These are phyloP conservation scores for Agrypnia vestita DNA, from an alignment of 1,140 invertebrate species.

Conservation along the genomic window DNA sequence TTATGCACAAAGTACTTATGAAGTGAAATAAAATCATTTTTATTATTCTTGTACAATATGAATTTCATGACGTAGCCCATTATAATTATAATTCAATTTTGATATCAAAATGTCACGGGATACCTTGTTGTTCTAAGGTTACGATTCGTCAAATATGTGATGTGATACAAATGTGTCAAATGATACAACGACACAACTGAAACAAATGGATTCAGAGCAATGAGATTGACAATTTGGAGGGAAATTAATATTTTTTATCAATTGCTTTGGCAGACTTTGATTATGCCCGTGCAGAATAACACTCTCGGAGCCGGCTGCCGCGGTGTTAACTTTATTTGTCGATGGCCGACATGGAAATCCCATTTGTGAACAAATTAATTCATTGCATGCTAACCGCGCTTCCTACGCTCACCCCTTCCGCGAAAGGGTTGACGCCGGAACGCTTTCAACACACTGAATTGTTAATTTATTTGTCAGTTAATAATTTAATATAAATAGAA, in stretches of 20 bases:
- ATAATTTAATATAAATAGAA: background rate
- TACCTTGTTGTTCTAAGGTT: no score
- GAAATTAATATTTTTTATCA: background rate
- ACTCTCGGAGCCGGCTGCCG: background rate
- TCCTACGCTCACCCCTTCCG: background rate
- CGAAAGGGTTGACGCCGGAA: constrained; percentile 5
- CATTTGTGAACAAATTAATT: constrained; percentile 52
- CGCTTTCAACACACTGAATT: constrained; percentile 25
- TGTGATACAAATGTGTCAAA: no score
- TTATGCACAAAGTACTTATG: no score
- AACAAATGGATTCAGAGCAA: no score
- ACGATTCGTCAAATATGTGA: no score
- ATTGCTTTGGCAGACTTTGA: background rate
- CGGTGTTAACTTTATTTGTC: constrained; percentile 15
- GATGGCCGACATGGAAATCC: constrained; percentile 44
- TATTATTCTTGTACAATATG: no score
- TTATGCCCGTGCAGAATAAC: constrained; percentile 4
- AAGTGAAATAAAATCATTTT: no score
- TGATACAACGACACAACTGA: no score
- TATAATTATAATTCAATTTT: no score
- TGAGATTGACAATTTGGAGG: no score
- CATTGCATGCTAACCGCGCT: constrained; percentile 44
- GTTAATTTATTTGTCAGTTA: background rate
- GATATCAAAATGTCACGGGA: no score
- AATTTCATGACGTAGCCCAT: no score